Percentiles rank a stretch among this genome's conserved stretches.
Conservation (phyloP, 2,113 vertebrate species). For the Colistium nudipinnis region DNA sequence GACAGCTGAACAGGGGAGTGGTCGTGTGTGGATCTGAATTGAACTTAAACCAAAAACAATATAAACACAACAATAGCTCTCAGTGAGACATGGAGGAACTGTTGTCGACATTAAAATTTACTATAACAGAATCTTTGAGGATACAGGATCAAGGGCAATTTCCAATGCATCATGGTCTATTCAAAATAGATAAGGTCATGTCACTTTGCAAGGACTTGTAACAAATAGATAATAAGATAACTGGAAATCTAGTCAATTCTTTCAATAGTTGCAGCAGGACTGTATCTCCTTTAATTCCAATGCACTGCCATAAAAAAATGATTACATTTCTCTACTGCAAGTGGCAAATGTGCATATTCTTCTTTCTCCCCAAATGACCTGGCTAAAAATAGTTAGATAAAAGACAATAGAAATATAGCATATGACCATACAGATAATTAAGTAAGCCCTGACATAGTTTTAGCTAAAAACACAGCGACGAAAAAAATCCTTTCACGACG, state of each 20-base stretch:
- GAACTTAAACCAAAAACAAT: slow-evolving; percentile 29
- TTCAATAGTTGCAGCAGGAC: too few relatives aligned
- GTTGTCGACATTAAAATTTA: too few relatives aligned
- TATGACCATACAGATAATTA: not conserved
- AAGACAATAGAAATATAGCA: not conserved
- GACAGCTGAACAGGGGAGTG: too few relatives aligned
- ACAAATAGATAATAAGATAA: too few relatives aligned
- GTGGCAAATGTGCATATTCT: too few relatives aligned
- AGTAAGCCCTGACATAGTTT: slow-evolving; percentile 3
- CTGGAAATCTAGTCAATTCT: too few relatives aligned
- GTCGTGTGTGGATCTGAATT: slow-evolving; percentile 13
- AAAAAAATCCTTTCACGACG: slow-evolving; percentile 1
- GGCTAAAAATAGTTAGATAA: not conserved
- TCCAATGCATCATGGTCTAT: not conserved
- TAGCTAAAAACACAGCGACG: slow-evolving; percentile 14
- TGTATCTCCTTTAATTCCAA: too few relatives aligned
- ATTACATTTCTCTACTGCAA: too few relatives aligned
- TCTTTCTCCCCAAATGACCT: too few relatives aligned
- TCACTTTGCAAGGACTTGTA: not conserved
- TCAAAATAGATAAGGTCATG: too few relatives aligned
- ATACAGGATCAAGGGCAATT: not conserved
- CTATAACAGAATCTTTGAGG: not conserved
- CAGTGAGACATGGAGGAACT: not conserved
- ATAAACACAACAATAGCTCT: slow-evolving; percentile 9
- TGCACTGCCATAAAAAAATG: too few relatives aligned